A percentile compares a stretch with the other conserved stretches of the same genome.
phyloP scores from a whole-genome alignment of 2,888 invertebrate species.

The Oscheius myriophilus region DNA sequence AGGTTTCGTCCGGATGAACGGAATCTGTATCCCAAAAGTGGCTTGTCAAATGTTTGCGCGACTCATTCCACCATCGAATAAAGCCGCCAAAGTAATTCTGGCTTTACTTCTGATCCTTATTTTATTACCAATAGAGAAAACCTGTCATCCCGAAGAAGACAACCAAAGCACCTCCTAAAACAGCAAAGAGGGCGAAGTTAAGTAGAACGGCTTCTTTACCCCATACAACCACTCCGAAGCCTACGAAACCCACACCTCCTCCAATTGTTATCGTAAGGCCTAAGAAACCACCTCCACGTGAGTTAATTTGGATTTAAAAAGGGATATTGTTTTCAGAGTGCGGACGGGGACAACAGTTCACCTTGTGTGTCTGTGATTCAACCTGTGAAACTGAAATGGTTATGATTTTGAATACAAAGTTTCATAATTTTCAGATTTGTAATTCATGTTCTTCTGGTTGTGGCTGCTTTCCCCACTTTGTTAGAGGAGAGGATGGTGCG shows the following conservation, averaged over 20 bases:
- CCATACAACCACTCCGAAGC: not conserved
- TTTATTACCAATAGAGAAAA: not conserved
- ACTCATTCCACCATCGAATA: slow-evolving; percentile 12
- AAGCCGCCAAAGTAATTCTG: slow-evolving; percentile 13
- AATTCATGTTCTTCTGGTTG: slow-evolving; percentile 7
- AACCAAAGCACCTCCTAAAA: slow-evolving; percentile 1
- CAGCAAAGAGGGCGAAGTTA: not conserved
- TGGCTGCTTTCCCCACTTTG: slow-evolving; percentile 15
- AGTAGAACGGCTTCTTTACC: not conserved
- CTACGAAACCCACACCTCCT: not conserved
- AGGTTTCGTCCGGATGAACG: slow-evolving; percentile 32
- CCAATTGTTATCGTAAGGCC: slow-evolving; percentile 14
- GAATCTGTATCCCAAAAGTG: slow-evolving; percentile 30
- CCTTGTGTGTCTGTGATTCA: slow-evolving; percentile 17
- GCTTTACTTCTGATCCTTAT: not conserved
- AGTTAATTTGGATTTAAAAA: not conserved
- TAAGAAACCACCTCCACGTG: slow-evolving; percentile 11
- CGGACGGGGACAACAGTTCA: not conserved
- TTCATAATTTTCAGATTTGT: slow-evolving; percentile 9
- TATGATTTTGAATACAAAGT: not conserved
- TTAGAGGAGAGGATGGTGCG: not conserved
- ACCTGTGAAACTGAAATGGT: slow-evolving; percentile 8
- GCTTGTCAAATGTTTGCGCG: slow-evolving; percentile 27
- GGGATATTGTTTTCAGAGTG: slow-evolving; percentile 1
- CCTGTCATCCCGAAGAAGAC: not conserved